Conservation (phyloP, 2,797 vertebrate species). For the Hydrophis major region DNA sequence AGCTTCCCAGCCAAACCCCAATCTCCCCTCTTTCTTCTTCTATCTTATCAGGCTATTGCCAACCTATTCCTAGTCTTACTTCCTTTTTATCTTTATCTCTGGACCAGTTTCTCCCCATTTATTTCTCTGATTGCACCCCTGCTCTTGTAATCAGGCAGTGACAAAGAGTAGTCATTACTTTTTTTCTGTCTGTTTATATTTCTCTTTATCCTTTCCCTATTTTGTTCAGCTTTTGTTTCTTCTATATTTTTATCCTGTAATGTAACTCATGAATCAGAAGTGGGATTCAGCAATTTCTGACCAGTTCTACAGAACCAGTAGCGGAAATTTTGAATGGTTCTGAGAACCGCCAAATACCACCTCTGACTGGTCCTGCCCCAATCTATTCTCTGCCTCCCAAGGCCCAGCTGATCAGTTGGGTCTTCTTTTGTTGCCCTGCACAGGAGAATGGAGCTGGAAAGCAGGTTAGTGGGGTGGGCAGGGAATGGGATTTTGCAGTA, state of each 20-base stretch:
- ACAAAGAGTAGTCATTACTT: neutral
- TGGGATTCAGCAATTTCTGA: too few species aligned
- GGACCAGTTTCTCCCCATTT: neutral
- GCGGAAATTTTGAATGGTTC: too few species aligned
- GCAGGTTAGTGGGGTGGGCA: too few species aligned
- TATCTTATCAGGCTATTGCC: neutral
- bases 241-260: neutral
- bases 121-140: neutral
- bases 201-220: neutral
- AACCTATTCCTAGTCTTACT: neutral
- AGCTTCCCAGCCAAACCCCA: neutral
- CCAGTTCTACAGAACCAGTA: too few species aligned
- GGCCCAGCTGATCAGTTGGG: too few species aligned
- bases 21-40: neutral
- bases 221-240: neutral
- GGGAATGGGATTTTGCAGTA: too few species aligned
- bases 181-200: neutral
- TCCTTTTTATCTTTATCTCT: neutral
- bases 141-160: neutral
- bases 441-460: too few species aligned
- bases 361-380: too few species aligned
- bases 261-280: neutral
- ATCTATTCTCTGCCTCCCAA: too few species aligned
- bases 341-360: too few species aligned
- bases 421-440: too few species aligned